Base-by-base conservation (phyloP, 2,888 invertebrate species). In the Oegoconia quadripuncta region DNA sequence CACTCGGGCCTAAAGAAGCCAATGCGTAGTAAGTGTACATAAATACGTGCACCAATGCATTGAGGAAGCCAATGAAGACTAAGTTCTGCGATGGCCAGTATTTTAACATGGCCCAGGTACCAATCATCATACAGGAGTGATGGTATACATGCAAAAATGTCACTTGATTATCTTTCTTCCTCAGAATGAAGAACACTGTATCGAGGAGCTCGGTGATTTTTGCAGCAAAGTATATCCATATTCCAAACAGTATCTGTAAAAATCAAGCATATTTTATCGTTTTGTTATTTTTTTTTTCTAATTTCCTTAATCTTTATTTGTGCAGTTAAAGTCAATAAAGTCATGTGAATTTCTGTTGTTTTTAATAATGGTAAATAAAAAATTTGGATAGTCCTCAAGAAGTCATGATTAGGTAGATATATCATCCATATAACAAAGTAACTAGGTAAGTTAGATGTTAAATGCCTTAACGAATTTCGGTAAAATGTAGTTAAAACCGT, bases 121-220 rank as follows among this genome's bases (percentile, higher is more conserved):
- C 91, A 22, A 93, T 63, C 49, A 93, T 93, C 77, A 93, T 94
- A 34, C 91, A 72, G 0, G 92, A 87, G 64, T 97, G 97, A 72
- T 97, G 97, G 64, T 96, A 97, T 1, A 97, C 91, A 66, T 97
- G 97, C 16, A 97, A 90, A 61, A 96, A 95, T 0, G 95, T 92
- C 1, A 97, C 92, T 74, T 97, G 97, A 32, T 90, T 72, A 81
- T 89, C 55, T 82, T 89, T 76, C 74, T 97, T 97, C 30, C 97
- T 89, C 52, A 97, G 71, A 2, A 97, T 94, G 71, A 97, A 97
- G 82, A 97, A 97, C 0, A 95, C 91, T 0, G 95, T 95, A 61
- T 95, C 95, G 32, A 94, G 59, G 0, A 95, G 88, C 65, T 95
- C 95, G 0, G 92, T 86, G 3, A 95, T 76, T 76, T 95, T 95